These are phyloP conservation scores for Megaceryle alcyon DNA, from an alignment of 2,797 vertebrate genomes.

Conservation along the genomic window DNA sequence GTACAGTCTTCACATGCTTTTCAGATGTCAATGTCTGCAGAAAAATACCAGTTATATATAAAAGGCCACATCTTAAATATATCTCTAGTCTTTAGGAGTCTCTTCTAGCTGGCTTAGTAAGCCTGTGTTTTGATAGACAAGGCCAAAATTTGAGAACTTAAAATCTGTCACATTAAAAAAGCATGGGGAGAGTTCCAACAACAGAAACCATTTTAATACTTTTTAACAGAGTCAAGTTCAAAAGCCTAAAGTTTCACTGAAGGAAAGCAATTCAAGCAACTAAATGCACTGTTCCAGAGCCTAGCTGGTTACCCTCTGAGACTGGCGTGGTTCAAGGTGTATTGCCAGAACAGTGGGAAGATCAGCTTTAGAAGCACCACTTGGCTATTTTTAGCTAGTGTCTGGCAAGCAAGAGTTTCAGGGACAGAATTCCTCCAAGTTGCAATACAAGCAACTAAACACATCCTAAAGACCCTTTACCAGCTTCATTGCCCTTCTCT, in stretches of 20 bases:
- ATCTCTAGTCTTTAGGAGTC: not conserved
- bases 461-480: no score
- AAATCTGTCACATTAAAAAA: not conserved
- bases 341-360: not conserved
- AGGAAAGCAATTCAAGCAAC: not conserved
- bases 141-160: not conserved
- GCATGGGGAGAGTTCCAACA: not conserved
- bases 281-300: not conserved
- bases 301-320: not conserved
- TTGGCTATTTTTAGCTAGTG: not conserved
- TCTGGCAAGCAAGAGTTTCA: not conserved
- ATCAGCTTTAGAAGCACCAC: not conserved
- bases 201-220: not conserved
- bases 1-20: not conserved
- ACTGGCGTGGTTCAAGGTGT: not conserved
- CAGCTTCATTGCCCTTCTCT: no score
- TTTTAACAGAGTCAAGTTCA: not conserved
- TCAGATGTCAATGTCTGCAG: not conserved
- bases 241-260: not conserved
- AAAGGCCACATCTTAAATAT: not conserved
- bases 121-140: not conserved
- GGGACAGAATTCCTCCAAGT: not conserved
- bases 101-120: not conserved
- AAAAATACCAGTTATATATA: not conserved
- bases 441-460: no score